phyloP scores from a whole-genome alignment of 2,797 vertebrate genomes.

The Notolepis coatsorum region DNA sequence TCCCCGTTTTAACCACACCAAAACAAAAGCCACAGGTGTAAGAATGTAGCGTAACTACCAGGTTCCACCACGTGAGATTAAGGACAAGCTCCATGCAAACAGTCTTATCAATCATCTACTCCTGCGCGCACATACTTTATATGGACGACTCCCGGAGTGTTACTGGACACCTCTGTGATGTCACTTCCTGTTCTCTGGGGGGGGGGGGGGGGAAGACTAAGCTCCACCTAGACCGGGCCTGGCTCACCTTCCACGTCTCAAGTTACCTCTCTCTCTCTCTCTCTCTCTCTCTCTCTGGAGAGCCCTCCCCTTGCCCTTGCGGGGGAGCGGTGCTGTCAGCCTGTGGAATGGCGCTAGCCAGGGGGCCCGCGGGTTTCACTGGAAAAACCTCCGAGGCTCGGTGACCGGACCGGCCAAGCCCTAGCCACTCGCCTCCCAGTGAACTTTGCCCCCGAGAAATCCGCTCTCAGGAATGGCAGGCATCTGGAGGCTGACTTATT shows the following conservation, averaged over 20 bases:
- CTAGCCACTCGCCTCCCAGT: constrained; percentile 77
- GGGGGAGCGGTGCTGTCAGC: constrained; percentile 57
- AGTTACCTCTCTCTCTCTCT: constrained; percentile 62
- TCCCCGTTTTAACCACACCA: too few species aligned
- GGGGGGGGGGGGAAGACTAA: too few species aligned
- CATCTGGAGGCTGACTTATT: constrained; percentile 71
- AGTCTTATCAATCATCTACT: constrained; percentile 2
- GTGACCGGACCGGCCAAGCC: constrained; percentile 50
- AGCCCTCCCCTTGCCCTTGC: constrained; percentile 50
- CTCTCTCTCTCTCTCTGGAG: constrained; percentile 26
- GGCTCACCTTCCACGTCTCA: constrained; percentile 74
- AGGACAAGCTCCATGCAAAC: not conserved
- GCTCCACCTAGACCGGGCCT: constrained; percentile 58
- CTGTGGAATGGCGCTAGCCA: constrained; percentile 41
- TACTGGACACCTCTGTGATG: constrained; percentile 58
- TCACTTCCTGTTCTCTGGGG: constrained; percentile 75
- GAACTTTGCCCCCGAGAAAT: constrained; percentile 83
- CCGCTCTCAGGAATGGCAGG: constrained; percentile 88
- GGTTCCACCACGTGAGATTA: not conserved
- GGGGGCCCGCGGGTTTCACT: not conserved
- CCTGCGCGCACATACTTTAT: constrained; percentile 36
- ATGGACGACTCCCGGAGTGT: constrained; percentile 41
- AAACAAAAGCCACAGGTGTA: not conserved
- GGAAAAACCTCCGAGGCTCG: constrained; percentile 43
- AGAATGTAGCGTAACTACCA: not conserved